Base-by-base conservation (phyloP, 2,113 vertebrate genomes). In the Ochotona princeps region DNA sequence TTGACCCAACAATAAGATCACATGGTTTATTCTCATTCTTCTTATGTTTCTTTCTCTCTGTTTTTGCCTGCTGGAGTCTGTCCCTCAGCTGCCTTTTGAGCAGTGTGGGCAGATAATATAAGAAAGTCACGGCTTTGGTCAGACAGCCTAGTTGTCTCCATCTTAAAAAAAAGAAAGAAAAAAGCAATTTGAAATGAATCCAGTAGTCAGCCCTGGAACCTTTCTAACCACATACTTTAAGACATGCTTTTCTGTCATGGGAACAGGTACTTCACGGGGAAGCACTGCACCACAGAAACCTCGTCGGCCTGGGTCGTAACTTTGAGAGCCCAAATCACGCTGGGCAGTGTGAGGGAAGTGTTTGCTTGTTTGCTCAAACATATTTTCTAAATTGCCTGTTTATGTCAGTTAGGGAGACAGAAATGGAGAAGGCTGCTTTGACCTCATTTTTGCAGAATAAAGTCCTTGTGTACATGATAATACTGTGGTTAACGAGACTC, bases 381-480 rank as follows among this genome's bases (percentile, higher is more conserved):
- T 89, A 83, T 57, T 96, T 95, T 92, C 65, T 84, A 93, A 93
- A 90, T 82, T 82, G 85, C 85, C 49, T 91, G 47, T 85, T 89
- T 87, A 74, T 82, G 69, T 90, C 84, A 78, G 6, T 87, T 92
- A 86, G 32, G 78, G 89, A 26, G 35, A 54, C 1, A 84, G 73
- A 51, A 23, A 26, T 61, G 60, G 21, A 57, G 65, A 81, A 85
- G 32, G 9, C 82, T 21, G 10, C 49, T 79, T 76, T 88, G 82
- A 90, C 70, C 21, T 28, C 51, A 51, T 81, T 94, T 92, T 83
- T 67, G 80, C 51, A 83, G 78, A 87, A 63, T 73, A 20, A 91
- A 57, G 51, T 74, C 67, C 66, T 94, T 91, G 65, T 23, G 1
- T 8, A 83, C 18, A 38, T 89, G 76, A 51, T n/a, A 83, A 66